Base-by-base conservation (phyloP, 2,797 vertebrate genomes). In the Anguilla megastoma region DNA sequence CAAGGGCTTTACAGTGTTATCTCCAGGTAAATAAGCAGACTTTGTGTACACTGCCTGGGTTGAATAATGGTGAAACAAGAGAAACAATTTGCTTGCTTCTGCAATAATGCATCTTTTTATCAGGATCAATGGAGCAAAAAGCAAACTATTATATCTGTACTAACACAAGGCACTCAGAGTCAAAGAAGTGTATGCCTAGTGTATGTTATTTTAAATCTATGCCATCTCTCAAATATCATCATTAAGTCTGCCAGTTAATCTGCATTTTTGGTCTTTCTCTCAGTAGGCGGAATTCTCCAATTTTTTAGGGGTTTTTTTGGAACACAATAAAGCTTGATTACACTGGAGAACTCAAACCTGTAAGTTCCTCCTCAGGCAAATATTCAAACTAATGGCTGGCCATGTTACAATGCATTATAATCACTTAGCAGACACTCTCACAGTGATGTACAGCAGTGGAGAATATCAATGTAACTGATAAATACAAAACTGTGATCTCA, bases 91-190 rank as follows among this genome's bases (percentile, higher is more conserved):
- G 33, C 27, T 76, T 45, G 9, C 48, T 48, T 83, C 48, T 18
- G 41, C 41, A 21, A n/a, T 8, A 83, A 50, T n/a, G 24, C 1
- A 45, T 83, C 21, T 83, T 18, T 21, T 83, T 48, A 52, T 4
- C 41, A 48, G 33, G 24, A 83, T 12, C 41, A 83, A 83, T 58
- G 50, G 27, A 58, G 50, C 50, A 84, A 84, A 54, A 69, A 69
- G 63, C 24, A n/a, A 69, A 69, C 6, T 24, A 21, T 63, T 63
- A 21, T 24, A 63, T 63, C 60, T 63, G 18, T 66, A n/a, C 14
- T 50, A 76, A 83, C 21, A 85, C 69, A 82, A 87, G 86, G 74
- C 76, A 76, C 71, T 9, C 10, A 52, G 54, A 21, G 5, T 83
- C 80, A n/a, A 85, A 82, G 18, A 52, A 80, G 79, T 9, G 63